A percentile compares a stretch with the other conserved stretches of the same genome.
Evolutionary conservation across 1,140 invertebrate genomes (phyloP).

Genomic region (Potamilus streckersoni): DNA sequence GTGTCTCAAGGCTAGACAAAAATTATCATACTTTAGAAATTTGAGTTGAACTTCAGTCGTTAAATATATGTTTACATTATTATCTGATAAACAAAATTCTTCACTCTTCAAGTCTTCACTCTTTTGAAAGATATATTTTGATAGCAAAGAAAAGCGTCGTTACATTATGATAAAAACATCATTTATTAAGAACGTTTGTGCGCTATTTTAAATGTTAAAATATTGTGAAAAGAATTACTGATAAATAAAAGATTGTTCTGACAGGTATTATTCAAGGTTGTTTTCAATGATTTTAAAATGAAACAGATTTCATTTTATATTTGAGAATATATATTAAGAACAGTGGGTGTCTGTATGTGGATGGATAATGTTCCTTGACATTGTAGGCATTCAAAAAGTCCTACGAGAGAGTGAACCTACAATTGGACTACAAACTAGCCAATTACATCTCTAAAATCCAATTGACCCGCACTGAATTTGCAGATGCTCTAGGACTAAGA

Average conservation of each 20-base stretch:
- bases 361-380: not conserved
- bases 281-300: not conserved
- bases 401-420: constrained; percentile 6
- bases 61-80: too few relatives aligned
- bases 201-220: too few relatives aligned
- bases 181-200: too few relatives aligned
- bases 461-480: constrained; percentile 82
- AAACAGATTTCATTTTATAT: not conserved
- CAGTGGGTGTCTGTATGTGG: not conserved
- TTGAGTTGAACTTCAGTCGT: too few relatives aligned
- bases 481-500: constrained; percentile 97
- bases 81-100: too few relatives aligned
- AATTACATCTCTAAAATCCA: constrained; percentile 47
- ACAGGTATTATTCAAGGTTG: not conserved
- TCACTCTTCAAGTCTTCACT: too few relatives aligned
- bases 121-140: too few relatives aligned
- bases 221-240: not conserved
- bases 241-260: not conserved
- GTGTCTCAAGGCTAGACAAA: not conserved
- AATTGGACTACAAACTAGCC: constrained; percentile 30
- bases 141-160: too few relatives aligned
- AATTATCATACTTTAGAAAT: not conserved
- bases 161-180: not conserved
- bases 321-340: not conserved
- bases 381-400: constrained; percentile 36